A percentile compares a stretch with the other conserved stretches of the same genome.
phyloP scores from a whole-genome alignment of 1,140 invertebrate genomes.

The Papilio xuthus region DNA sequence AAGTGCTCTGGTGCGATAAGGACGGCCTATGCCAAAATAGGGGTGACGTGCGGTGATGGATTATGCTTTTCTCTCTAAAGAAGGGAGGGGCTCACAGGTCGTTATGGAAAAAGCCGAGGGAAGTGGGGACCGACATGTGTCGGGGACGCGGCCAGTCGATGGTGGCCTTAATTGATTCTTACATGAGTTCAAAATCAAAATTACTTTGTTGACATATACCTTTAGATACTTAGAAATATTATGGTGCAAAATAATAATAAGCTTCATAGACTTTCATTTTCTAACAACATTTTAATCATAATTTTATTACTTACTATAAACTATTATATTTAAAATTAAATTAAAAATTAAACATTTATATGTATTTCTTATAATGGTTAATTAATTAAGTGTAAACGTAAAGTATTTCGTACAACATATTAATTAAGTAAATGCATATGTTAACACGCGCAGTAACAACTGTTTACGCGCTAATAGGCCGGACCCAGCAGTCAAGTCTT shows the following conservation, averaged over 20 bases:
- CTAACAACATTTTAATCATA: not conserved
- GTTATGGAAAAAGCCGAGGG: constrained; percentile 82
- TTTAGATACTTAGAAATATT: not conserved
- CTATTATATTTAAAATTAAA: no score
- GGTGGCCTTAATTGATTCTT: constrained; percentile 77
- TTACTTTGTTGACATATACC: not conserved
- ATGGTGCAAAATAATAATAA: not conserved
- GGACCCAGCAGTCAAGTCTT: constrained; percentile 18
- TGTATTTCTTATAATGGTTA: not conserved
- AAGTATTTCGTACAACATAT: not conserved
- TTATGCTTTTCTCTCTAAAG: constrained; percentile 83
- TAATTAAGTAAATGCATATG: constrained; percentile 43
- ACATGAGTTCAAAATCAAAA: constrained; percentile 55
- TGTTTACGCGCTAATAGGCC: constrained; percentile 27
- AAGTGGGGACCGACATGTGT: constrained; percentile 79
- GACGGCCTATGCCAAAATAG: constrained; percentile 78
- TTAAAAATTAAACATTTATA: not conserved
- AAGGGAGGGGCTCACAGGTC: constrained; percentile 82
- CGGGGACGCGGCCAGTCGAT: constrained; percentile 70
- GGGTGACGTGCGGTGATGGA: constrained; percentile 83
- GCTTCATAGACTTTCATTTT: not conserved
- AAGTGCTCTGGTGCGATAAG: constrained; percentile 51
- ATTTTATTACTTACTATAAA: not conserved
- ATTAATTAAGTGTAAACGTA: not conserved
- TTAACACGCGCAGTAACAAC: constrained; percentile 13